Conservation (phyloP, 1,140 invertebrate species). For the Zaprionus tsacasi region DNA sequence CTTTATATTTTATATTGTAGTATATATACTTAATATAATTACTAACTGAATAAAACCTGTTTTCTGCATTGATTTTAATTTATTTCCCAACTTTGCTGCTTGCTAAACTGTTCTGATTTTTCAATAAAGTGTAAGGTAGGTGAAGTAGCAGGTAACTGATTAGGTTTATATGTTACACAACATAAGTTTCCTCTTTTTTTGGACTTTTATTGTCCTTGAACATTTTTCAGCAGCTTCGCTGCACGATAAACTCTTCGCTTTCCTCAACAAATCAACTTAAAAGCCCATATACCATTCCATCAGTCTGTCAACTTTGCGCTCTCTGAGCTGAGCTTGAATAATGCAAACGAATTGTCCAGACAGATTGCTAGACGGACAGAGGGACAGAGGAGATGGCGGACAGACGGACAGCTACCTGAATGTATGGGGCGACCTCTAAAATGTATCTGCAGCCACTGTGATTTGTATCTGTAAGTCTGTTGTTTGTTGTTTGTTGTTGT, state of each 20-base stretch:
- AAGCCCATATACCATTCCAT: constrained; percentile 1
- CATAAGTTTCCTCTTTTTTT: background rate
- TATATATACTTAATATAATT: too few relatives aligned
- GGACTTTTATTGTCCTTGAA: background rate
- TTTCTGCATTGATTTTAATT: too few relatives aligned
- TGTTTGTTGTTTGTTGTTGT: constrained; percentile 17
- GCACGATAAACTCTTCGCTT: background rate
- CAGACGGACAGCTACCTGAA: constrained; percentile 11
- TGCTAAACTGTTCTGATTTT: too few relatives aligned
- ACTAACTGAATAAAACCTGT: too few relatives aligned
- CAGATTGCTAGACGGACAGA: background rate
- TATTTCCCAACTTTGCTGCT: too few relatives aligned
- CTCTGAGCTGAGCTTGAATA: constrained; percentile 10
- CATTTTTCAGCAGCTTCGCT: background rate
- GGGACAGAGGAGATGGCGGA: background rate
- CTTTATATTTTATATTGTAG: too few relatives aligned
- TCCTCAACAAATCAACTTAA: background rate
- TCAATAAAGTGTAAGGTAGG: too few relatives aligned
- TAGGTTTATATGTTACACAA: background rate
- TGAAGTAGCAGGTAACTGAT: too few relatives aligned
- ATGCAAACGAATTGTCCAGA: constrained; percentile 13
- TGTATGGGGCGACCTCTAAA: constrained; percentile 20
- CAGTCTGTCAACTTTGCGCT: constrained; percentile 15
- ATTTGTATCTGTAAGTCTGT: constrained; percentile 33
- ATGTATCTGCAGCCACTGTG: constrained; percentile 18